phyloP scores from a whole-genome alignment of 2,888 invertebrate genomes.

The Timema podura region DNA sequence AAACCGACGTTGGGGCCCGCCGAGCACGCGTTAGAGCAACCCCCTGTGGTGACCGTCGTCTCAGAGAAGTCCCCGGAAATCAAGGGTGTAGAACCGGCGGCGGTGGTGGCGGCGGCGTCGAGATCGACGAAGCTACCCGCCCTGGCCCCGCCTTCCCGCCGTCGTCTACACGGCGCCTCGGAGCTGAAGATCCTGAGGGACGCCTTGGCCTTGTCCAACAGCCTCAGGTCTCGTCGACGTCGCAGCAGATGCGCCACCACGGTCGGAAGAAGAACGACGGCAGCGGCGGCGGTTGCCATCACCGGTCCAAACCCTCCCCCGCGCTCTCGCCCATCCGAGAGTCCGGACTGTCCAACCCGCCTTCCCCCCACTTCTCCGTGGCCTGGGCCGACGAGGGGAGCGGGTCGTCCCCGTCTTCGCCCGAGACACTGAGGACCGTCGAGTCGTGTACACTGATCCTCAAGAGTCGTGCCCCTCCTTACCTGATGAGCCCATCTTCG shows the following conservation, averaged over 20 bases:
- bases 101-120: constrained; percentile 14
- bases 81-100: not conserved
- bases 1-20: constrained; percentile 1
- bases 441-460: constrained; percentile 11
- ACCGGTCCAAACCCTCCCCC: constrained; percentile 36
- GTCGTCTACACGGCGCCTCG: constrained; percentile 49
- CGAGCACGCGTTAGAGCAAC: not conserved
- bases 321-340: constrained; percentile 65
- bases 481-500: constrained; percentile 13
- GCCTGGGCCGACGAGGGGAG: not conserved
- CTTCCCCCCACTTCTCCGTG: constrained; percentile 51
- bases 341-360: constrained; percentile 66
- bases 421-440: constrained; percentile 12
- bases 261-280: not conserved
- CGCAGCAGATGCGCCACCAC: not conserved
- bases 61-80: constrained; percentile 15
- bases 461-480: not conserved
- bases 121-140: constrained; percentile 41
- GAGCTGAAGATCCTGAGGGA: constrained; percentile 54
- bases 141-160: constrained; percentile 48
- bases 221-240: constrained; percentile 3
- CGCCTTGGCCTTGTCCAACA: constrained; percentile 45
- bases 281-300: not conserved
- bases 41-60: not conserved
- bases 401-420: not conserved